Conservation (phyloP, 2,888 invertebrate species). For the Nephrotoma appendiculata region DNA sequence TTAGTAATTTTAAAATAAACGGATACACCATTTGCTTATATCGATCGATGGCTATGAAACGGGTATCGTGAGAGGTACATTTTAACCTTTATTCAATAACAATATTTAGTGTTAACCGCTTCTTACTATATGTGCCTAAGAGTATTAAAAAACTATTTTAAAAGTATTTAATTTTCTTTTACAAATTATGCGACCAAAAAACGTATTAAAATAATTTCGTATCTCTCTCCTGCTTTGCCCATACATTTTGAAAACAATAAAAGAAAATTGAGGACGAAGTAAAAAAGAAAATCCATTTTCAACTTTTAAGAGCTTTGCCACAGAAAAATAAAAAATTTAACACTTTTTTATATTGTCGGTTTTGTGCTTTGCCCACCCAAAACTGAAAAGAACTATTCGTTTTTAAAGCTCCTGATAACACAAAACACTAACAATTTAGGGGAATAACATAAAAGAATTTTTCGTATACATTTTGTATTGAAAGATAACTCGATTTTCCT, state of each 20-base stretch:
- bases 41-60: not conserved
- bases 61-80: not conserved
- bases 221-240: not conserved
- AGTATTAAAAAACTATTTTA: too few species aligned
- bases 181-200: not conserved
- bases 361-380: too few species aligned
- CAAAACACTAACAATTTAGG: too few species aligned
- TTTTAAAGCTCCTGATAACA: too few species aligned
- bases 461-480: too few species aligned
- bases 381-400: too few species aligned
- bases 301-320: not conserved
- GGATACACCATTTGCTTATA: not conserved
- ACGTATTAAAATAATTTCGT: not conserved
- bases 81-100: not conserved
- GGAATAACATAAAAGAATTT: too few species aligned
- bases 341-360: too few species aligned
- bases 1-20: not conserved
- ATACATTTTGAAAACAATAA: not conserved
- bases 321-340: too few species aligned
- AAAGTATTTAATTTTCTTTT: not conserved
- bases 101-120: too few species aligned
- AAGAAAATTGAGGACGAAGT: not conserved
- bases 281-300: not conserved
- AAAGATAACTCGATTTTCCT: too few species aligned
- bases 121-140: too few species aligned